Base-by-base conservation (phyloP, 2,113 vertebrate genomes). In the Amblyopsis rosae region DNA sequence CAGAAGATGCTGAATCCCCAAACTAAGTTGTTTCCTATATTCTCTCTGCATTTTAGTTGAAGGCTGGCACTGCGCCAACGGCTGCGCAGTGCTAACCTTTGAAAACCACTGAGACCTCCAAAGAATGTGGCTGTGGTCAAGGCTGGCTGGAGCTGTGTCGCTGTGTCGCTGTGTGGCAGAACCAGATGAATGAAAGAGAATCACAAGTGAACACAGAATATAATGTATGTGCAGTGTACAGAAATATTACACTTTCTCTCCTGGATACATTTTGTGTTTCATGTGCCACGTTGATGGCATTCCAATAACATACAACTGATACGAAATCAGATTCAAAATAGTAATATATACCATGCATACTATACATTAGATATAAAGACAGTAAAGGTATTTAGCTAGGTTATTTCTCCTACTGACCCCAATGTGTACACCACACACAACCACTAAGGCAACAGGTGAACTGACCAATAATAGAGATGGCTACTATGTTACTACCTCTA, bases 91-190 rank as follows among this genome's bases (percentile, higher is more conserved):
- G 74, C 80, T 84, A 88, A 91, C 89, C 88, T 88, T 90, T 82
- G 78, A 77, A 88, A 90, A 91, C 85, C 86, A 88, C 82, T 72
- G 84, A 86, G 85, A 81, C 83, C 84, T 87, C 87, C 17, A 76
- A 90, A 86, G 86, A 92, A 92, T 91, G 88, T 81, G 86, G 82
- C 83, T 86, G 86, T 74, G 86, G 88, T 88, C 85, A 89, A 85
- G 84, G 86, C 78, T 76, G 60, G 66, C 64, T 68, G 56, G 76
- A 77, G 64, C 67, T 53, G 63, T 65, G 51, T 12, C 57, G 54
- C 65, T 68, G 55, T 19, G 19, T 19, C 26, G 26, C 26, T 26
- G 26, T 26, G 26, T 26, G 26, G 26, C 54, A 32, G 72, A 55
- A 45, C 48, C 19, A 81, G 75, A 81, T 68, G 83, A 73, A 67